phyloP scores from a whole-genome alignment of 2,888 invertebrate genomes.

The Lasioglossum malachurum region DNA sequence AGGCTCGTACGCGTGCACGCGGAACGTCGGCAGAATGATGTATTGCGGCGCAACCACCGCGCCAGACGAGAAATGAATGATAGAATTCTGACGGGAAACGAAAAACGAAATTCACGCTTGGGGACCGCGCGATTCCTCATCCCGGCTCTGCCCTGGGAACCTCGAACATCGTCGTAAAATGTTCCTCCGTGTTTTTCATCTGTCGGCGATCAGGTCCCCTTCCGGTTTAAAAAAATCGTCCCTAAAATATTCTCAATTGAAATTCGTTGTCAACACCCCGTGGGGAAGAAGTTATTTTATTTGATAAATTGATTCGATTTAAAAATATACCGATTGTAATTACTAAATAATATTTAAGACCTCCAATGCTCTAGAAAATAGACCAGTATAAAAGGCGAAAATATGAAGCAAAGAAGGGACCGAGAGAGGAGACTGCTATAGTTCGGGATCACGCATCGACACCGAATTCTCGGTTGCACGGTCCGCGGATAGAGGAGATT shows the following conservation, averaged over 20 bases:
- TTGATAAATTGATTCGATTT: not conserved
- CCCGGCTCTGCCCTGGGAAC: not conserved
- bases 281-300: not conserved
- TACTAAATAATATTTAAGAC: not conserved
- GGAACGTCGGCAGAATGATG: slow-evolving; percentile 37
- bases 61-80: slow-evolving; percentile 34
- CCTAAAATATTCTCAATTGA: not conserved
- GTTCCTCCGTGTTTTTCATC: not conserved
- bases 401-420: too few species aligned
- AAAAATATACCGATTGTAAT: not conserved
- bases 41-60: slow-evolving; percentile 12
- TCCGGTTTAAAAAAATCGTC: not conserved
- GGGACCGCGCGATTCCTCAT: not conserved
- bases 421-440: not conserved
- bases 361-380: not conserved
- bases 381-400: not conserved
- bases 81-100: slow-evolving; percentile 5
- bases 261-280: not conserved
- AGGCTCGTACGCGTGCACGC: not conserved
- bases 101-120: not conserved
- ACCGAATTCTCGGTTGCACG: not conserved
- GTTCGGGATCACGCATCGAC: not conserved
- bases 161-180: not conserved
- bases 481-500: slow-evolving; percentile 22
- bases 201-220: not conserved